Conservation (phyloP, 2,797 vertebrate species). For the Catamblyrhynchus diadema region DNA sequence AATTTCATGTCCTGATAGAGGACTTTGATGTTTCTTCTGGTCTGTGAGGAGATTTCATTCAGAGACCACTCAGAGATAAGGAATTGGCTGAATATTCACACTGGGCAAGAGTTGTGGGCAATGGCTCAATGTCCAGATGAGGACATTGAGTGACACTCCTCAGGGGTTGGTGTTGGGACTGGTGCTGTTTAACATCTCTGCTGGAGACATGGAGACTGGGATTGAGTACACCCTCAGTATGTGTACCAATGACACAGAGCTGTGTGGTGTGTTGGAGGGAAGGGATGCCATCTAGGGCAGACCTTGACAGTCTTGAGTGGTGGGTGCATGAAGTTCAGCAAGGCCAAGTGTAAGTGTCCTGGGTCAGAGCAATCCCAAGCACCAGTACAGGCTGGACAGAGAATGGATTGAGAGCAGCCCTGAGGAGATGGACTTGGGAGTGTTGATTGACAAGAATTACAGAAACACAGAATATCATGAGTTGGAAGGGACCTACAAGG, state of each 20-base stretch:
- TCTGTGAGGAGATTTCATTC: neutral
- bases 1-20: neutral
- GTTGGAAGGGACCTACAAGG: neutral
- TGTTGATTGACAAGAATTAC: neutral
- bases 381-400: neutral
- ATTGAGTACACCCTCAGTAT: neutral
- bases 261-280: neutral
- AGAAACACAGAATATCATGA: neutral
- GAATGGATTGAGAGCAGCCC: neutral
- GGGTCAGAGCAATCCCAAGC: neutral
- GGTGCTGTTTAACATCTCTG: neutral
- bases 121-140: accelerated
- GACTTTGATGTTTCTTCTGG: neutral
- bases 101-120: neutral
- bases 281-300: too few species aligned
- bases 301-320: neutral
- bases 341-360: neutral
- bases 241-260: neutral
- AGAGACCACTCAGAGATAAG: neutral
- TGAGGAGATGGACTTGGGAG: neutral
- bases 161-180: neutral
- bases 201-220: neutral
- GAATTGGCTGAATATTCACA: neutral
- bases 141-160: neutral
- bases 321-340: neutral